Percentiles rank a stretch among this genome's conserved stretches.
Evolutionary conservation across 2,797 vertebrate genomes (phyloP).

Genomic region (Sciurus vulgaris): DNA sequence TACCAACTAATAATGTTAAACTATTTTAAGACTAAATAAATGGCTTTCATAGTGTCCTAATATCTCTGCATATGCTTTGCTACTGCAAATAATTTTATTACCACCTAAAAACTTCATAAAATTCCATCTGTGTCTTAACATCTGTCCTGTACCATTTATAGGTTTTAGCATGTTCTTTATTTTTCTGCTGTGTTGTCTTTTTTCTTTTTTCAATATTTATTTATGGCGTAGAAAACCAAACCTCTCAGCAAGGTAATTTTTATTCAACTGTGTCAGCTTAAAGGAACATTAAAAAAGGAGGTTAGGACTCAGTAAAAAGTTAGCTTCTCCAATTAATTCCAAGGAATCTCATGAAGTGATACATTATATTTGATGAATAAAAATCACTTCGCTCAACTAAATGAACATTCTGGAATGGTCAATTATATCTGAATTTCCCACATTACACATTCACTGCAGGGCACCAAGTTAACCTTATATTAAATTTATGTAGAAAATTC

Average conservation of each 20-base stretch:
- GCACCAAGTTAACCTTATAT: not conserved
- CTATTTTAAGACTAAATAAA: slow-evolving; percentile 46
- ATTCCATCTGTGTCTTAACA: slow-evolving; percentile 15
- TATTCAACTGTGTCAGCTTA: not conserved
- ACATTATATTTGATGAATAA: not conserved
- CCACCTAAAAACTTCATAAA: not conserved
- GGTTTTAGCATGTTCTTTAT: not conserved
- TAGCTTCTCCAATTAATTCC: not conserved
- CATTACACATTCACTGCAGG: not conserved
- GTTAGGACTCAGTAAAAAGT: not conserved
- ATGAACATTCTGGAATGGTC: not conserved
- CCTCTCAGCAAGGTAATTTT: not conserved
- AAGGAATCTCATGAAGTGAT: not conserved
- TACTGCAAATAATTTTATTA: slow-evolving; percentile 29
- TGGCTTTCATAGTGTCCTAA: not conserved
- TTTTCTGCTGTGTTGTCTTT: not conserved
- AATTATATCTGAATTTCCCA: slow-evolving; percentile 7
- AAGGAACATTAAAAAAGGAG: not conserved
- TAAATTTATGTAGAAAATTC: not conserved
- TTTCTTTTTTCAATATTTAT: slow-evolving; percentile 10
- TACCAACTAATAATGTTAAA: slow-evolving; percentile 32
- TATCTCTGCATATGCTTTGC: not conserved
- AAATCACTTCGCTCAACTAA: slow-evolving; percentile 17
- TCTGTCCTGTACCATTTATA: slow-evolving; percentile 4
- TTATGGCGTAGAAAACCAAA: not conserved